Conservation (phyloP, 1,140 invertebrate genomes). For the Monomorium pharaonis region DNA sequence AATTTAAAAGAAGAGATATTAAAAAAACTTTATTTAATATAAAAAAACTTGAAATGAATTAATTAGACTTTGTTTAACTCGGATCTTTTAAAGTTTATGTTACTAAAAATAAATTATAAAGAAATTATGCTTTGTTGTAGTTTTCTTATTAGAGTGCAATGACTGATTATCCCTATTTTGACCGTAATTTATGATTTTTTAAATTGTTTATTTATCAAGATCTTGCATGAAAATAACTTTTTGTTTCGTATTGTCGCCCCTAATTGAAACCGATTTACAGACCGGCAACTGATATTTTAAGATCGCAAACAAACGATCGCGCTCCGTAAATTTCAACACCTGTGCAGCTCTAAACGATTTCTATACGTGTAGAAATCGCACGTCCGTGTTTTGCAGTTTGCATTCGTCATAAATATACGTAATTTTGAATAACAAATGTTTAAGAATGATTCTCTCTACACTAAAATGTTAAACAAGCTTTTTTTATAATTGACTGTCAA, state of each 20-base stretch:
- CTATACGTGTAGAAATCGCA: slow-evolving; percentile 12
- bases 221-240: not conserved
- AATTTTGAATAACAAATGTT: not conserved
- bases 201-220: not conserved
- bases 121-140: not conserved
- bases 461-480: not conserved
- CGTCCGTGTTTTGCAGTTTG: not conserved
- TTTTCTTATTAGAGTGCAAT: not conserved
- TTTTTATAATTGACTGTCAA: not conserved
- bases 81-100: too few species aligned
- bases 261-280: not conserved
- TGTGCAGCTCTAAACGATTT: slow-evolving; percentile 11
- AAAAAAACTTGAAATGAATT: too few species aligned
- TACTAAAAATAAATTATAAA: not conserved
- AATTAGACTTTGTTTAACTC: too few species aligned
- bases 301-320: slow-evolving; percentile 8
- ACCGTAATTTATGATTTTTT: too few species aligned
- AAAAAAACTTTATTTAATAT: too few species aligned
- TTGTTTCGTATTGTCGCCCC: not conserved
- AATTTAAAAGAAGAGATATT: too few species aligned
- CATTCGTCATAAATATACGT: not conserved
- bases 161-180: not conserved
- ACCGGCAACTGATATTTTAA: not conserved
- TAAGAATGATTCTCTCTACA: not conserved
- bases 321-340: slow-evolving; percentile 22